Evolutionary conservation across 2,797 vertebrate genomes (phyloP).

Genomic region (Anabacerthia variegaticeps): DNA sequence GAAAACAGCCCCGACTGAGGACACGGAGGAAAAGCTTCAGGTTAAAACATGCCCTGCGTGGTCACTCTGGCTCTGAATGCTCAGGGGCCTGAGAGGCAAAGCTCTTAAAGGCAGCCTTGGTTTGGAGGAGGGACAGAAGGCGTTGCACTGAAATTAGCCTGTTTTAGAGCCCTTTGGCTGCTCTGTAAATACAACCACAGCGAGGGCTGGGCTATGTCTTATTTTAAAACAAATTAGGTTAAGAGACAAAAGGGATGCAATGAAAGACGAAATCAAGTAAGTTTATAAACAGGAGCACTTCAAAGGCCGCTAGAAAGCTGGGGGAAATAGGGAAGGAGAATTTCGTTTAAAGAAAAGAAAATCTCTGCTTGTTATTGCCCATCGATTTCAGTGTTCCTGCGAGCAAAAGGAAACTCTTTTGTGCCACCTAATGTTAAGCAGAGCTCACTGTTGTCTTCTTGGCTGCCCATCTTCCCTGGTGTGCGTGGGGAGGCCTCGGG

Average conservation of each 20-base stretch:
- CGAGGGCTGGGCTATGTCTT: neutral
- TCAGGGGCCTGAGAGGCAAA: neutral
- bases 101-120: neutral
- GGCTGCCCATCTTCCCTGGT: neutral
- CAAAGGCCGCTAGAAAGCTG: neutral
- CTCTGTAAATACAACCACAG: neutral
- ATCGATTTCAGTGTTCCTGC: neutral
- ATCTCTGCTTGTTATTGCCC: neutral
- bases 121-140: neutral
- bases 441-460: constrained; percentile 51
- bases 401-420: constrained; percentile 68
- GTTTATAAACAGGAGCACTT: constrained; percentile 4
- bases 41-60: neutral
- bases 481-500: neutral
- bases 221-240: neutral
- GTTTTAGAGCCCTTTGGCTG: neutral
- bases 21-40: neutral
- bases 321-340: neutral
- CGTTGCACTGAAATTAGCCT: neutral
- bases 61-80: rapidly evolving
- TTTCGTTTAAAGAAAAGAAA: constrained; percentile 2
- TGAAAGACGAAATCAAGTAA: neutral
- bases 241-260: neutral
- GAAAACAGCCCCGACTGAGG: neutral
- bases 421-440: constrained; percentile 74